A percentile compares a stretch with the other conserved stretches of the same genome.
phyloP scores from a whole-genome alignment of 2,888 invertebrate genomes.

The Altica lythri region DNA sequence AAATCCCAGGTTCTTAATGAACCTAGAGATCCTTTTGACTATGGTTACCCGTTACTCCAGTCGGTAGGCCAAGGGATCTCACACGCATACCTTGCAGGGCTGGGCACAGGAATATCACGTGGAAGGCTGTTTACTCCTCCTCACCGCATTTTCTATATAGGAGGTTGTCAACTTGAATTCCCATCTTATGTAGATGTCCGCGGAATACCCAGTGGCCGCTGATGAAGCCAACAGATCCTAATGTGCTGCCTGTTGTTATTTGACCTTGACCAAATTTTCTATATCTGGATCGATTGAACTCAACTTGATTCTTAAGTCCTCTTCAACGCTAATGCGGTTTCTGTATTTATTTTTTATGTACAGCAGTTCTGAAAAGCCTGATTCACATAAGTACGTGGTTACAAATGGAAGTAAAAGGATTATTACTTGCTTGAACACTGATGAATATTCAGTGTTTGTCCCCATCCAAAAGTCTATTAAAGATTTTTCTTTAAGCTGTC shows the following conservation, averaged over 20 bases:
- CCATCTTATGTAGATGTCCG: no score
- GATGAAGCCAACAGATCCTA: no score
- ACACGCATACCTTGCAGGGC: no score
- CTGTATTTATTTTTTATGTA: slow-evolving; percentile 1
- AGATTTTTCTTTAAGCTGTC: neutral
- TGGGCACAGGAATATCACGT: no score
- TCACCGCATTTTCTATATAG: no score
- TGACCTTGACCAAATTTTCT: slow-evolving; percentile 3
- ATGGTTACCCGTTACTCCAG: no score
- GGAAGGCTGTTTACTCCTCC: no score
- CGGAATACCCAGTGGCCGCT: no score
- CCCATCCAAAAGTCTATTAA: neutral
- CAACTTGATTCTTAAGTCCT: slow-evolving; percentile 7
- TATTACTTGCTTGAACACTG: neutral
- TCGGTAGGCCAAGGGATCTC: no score
- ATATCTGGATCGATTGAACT: neutral
- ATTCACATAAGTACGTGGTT: neutral
- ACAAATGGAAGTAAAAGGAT: slow-evolving; percentile 5
- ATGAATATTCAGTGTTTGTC: neutral
- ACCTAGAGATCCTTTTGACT: no score
- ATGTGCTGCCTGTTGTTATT: slow-evolving; percentile 4
- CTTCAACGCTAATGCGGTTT: slow-evolving; percentile 1
- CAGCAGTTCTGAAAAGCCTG: slow-evolving; percentile 3
- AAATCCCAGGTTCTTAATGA: no score
- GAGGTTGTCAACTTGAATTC: no score